Percentiles rank a stretch among this genome's conserved stretches.
These are phyloP conservation scores for Cantharis lateralis DNA, from an alignment of 2,888 invertebrate species.

Conservation along the genomic window DNA sequence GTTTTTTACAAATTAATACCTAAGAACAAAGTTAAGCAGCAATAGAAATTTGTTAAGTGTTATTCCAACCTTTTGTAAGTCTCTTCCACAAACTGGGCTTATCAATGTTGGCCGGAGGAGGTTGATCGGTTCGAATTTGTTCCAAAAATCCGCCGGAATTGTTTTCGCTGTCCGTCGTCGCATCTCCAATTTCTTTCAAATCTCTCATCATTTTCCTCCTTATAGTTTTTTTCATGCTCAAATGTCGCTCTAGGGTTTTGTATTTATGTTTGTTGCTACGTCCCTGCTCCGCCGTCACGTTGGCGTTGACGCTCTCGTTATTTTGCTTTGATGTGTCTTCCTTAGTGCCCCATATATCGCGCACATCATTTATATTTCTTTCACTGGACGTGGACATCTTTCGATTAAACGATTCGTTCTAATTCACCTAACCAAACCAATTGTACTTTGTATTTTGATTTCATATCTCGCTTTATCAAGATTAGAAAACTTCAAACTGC, in stretches of 20 bases:
- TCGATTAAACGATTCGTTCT: neutral
- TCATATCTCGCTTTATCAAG: conserved; percentile 25
- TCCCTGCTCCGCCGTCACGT: conserved; percentile 57
- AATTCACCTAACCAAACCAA: conserved; percentile 1
- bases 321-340: conserved; percentile 57
- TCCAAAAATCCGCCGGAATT: conserved; percentile 53
- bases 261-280: conserved; percentile 67
- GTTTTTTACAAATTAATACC: neutral
- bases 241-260: conserved; percentile 77
- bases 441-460: conserved; percentile 21
- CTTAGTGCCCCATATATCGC: conserved; percentile 60
- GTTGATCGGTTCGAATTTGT: conserved; percentile 55
- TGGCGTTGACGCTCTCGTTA: conserved; percentile 54
- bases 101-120: conserved; percentile 55
- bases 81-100: conserved; percentile 57
- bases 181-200: conserved; percentile 66
- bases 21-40: neutral
- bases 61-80: conserved; percentile 55
- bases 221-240: conserved; percentile 87
- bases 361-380: conserved; percentile 75
- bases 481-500: conserved; percentile 13
- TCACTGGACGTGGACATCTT: conserved; percentile 62
- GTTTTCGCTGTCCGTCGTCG: conserved; percentile 42
- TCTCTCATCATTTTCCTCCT: conserved; percentile 85
- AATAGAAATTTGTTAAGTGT: conserved; percentile 34